phyloP scores from a whole-genome alignment of 1,140 invertebrate species.

The Batillaria attramentaria region DNA sequence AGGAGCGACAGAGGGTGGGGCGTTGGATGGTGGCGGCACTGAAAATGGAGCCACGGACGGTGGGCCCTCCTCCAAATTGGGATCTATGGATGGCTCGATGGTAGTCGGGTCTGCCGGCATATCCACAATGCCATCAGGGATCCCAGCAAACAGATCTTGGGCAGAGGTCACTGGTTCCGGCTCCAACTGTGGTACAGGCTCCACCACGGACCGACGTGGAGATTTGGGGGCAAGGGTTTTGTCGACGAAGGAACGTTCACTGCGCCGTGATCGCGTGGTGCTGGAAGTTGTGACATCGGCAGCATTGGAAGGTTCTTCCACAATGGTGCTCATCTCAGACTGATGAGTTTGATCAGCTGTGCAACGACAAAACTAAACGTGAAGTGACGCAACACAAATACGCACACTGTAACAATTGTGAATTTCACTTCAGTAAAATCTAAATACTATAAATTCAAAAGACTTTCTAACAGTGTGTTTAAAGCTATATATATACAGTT shows the following conservation, averaged over 20 bases:
- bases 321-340: constrained; percentile 55
- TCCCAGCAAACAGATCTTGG: constrained; percentile 43
- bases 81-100: constrained; percentile 42
- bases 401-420: no score
- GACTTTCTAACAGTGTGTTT: no score
- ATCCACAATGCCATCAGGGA: constrained; percentile 43
- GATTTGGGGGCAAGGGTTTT: constrained; percentile 15
- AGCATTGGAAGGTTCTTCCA: constrained; percentile 48
- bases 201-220: constrained; percentile 22
- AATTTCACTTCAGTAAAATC: no score
- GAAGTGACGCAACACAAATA: no score
- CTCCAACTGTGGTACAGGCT: constrained; percentile 45
- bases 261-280: constrained; percentile 23
- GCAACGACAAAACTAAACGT: no score
- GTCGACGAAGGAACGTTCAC: constrained; percentile 26
- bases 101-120: constrained; percentile 40
- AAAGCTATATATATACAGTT: no score
- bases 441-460: no score
- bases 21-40: constrained; percentile 56
- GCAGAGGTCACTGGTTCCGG: constrained; percentile 21
- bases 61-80: constrained; percentile 48
- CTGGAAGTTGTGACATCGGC: constrained; percentile 8
- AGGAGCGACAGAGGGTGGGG: constrained; percentile 55
- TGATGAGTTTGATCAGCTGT: constrained; percentile 42
- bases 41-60: constrained; percentile 61